Base-by-base conservation (phyloP, 2,113 vertebrate genomes). In the Isurus oxyrinchus region DNA sequence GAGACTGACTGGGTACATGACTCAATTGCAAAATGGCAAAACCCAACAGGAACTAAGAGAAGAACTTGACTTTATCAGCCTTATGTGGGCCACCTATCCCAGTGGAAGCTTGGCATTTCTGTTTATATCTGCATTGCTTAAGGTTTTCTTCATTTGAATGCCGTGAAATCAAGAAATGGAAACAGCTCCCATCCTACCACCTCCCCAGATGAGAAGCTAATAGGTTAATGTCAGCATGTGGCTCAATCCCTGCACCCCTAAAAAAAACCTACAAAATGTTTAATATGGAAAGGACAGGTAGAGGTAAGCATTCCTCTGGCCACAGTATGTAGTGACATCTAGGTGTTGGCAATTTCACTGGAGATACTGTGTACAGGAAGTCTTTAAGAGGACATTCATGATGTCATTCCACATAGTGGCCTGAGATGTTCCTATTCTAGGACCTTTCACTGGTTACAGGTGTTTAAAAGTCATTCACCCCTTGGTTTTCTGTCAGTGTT, bases 401-500 rank as follows among this genome's bases (percentile, higher is more conserved):
- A 93, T 93, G 90, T 94, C 59, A 19, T n/a, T 94, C 35, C 35
- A 63, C n/a, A 40, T 21, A 94, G 35, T 66, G 90, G 90, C 59
- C 90, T 63, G 90, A 66, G 59, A 14, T 2, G 0, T 94, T 40
- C 7, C 19, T 10, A 40, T 35, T 16, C 35, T 94, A 4, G 16
- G 8, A 63, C n/a, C 35, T 63, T 40, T 94, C 19, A 35, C 90
- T 63, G 90, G 90, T 63, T 66, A 40, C 40, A 40, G 59, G 90
- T 44, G 90, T 63, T 94, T 94, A 63, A 35, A 93, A 93, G 35
- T 93, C n/a, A 63, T 94, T 94, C 90, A 63, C 19, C 59, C 57
- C 59, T 94, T 94, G 94, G 67, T 72, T 72, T 53, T 67, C 44
- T 55, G 44, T 44, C 66, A 72, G 67, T 95, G 94, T 72, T 72